phyloP scores from a whole-genome alignment of 30 jellyfish, hydroid and myxozoan species.

The Hydractinia echinata region DNA sequence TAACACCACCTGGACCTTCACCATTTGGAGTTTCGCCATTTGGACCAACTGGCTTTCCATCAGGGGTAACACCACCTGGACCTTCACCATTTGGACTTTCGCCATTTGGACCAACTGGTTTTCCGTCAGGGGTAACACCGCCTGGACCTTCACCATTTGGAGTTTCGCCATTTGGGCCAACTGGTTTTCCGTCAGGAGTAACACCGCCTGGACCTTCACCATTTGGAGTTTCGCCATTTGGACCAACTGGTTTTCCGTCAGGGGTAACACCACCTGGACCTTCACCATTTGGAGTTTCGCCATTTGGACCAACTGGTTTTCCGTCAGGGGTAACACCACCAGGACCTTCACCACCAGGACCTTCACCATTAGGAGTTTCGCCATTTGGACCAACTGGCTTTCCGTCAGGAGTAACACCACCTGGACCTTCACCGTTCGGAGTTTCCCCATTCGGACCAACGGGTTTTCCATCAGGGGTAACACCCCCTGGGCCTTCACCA shows the following conservation, averaged over 20 bases:
- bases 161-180: constrained; percentile 29
- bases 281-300: neutral
- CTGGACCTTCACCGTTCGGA: neutral
- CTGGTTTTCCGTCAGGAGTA: constrained; percentile 29
- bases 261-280: neutral
- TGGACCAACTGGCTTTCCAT: constrained; percentile 34
- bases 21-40: neutral
- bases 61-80: constrained; percentile 38
- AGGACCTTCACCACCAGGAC: constrained; percentile 34
- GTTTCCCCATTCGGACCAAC: constrained; percentile 34
- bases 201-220: constrained; percentile 13
- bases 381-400: constrained; percentile 47
- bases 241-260: constrained; percentile 7
- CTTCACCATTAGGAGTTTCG: constrained; percentile 42
- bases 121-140: neutral
- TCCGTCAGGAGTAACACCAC: constrained; percentile 18
- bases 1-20: no score
- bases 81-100: constrained; percentile 23
- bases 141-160: constrained; percentile 34
- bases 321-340: constrained; percentile 39
- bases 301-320: constrained; percentile 35
- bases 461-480: constrained; percentile 21
- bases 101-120: constrained; percentile 43
- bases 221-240: constrained; percentile 21
- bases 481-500: neutral